Evolutionary conservation across 2,113 vertebrate species (phyloP).

Genomic region (Muntiacus muntjak): DNA sequence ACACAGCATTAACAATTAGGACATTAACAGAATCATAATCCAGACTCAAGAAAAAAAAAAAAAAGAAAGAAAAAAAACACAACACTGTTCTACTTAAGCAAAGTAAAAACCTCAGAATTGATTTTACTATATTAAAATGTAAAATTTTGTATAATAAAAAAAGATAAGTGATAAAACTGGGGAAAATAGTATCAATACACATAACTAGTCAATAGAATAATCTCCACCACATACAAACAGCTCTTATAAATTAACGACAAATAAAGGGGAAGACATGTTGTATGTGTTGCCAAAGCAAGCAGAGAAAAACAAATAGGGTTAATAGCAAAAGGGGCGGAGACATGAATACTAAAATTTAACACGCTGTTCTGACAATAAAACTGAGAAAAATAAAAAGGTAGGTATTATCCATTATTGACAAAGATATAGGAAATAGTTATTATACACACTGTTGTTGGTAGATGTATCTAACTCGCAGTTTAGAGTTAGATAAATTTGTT

Average conservation of each 20-base stretch:
- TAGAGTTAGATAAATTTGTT: too few species aligned
- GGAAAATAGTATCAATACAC: not conserved
- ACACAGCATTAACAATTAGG: not conserved
- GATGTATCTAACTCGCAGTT: not conserved
- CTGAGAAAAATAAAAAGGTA: not conserved
- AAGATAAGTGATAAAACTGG: not conserved
- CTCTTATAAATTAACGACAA: not conserved
- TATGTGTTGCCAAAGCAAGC: not conserved
- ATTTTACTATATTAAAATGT: not conserved
- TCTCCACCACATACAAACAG: not conserved
- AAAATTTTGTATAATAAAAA: not conserved
- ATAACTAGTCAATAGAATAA: not conserved
- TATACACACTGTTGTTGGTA: not conserved
- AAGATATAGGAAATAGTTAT: not conserved
- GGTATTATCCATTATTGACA: not conserved
- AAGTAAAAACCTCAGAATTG: not conserved
- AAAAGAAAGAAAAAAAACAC: not conserved
- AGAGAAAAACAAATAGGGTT: not conserved
- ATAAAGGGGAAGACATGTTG: not conserved
- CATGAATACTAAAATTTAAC: not conserved
- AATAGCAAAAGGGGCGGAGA: not conserved
- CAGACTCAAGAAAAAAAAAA: not conserved
- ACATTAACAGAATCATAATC: not conserved
- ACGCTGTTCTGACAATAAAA: not conserved
- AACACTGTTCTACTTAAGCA: not conserved